These are phyloP conservation scores for Rhineura floridana DNA, from an alignment of 2,113 vertebrate species.

Conservation along the genomic window DNA sequence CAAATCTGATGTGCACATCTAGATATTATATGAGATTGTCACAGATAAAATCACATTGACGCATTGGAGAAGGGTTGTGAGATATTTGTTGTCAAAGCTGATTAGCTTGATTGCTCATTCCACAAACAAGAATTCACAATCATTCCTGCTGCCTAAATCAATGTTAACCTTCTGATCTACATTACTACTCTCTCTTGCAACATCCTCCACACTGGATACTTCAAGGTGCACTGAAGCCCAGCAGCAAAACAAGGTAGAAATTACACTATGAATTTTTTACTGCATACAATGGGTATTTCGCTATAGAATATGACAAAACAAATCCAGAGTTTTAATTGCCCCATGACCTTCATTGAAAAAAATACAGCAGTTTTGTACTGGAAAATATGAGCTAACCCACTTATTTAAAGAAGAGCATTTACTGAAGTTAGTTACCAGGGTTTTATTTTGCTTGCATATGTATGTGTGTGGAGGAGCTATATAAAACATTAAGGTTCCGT, in stretches of 20 bases:
- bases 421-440: not conserved
- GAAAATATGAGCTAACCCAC: not conserved
- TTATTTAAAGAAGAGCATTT: not conserved
- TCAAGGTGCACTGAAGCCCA: conserved; percentile 9
- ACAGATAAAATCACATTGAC: too few relatives aligned
- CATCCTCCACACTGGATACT: not conserved
- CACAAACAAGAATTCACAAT: not conserved
- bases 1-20: not conserved
- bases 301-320: too few relatives aligned
- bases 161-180: not conserved
- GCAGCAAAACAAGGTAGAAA: conserved; percentile 22
- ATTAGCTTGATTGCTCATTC: not conserved
- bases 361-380: not conserved
- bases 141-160: not conserved
- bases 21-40: conserved; percentile 7
- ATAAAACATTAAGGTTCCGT: not conserved
- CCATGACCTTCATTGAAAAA: not conserved
- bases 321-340: not conserved
- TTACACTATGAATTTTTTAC: not conserved
- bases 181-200: not conserved
- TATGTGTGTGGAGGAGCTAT: conserved; percentile 6
- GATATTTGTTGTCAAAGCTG: conserved; percentile 6
- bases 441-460: conserved; percentile 23
- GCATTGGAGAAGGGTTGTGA: not conserved
- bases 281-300: too few relatives aligned